Percentiles rank a stretch among this genome's conserved stretches.
These are phyloP conservation scores for Labeo rohita DNA, from an alignment of 2,113 vertebrate species.

Conservation along the genomic window DNA sequence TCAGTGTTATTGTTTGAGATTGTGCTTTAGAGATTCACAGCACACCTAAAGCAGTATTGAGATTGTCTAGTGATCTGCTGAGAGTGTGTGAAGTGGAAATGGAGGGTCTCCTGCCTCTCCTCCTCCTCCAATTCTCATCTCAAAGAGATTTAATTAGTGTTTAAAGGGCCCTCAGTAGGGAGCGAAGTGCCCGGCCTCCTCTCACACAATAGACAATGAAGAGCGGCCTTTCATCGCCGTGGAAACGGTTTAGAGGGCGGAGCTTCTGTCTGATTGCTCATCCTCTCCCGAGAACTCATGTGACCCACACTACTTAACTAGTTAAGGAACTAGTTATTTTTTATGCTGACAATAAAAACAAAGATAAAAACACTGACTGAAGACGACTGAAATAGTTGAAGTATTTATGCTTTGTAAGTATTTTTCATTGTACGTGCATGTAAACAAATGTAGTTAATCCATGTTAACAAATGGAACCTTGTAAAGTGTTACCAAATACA, in stretches of 20 bases:
- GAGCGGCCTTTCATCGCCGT: conserved; percentile 47
- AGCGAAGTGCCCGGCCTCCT: conserved; percentile 10
- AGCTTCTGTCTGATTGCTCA: neutral
- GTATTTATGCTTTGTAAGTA: no score
- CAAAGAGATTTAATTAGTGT: conserved; percentile 58
- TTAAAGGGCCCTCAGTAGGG: conserved; percentile 53
- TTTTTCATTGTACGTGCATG: no score
- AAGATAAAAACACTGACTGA: no score
- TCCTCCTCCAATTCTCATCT: neutral
- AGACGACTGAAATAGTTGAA: no score
- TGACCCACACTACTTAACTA: neutral
- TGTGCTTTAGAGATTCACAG: neutral
- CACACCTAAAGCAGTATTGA: neutral
- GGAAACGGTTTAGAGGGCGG: conserved; percentile 29
- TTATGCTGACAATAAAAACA: neutral
- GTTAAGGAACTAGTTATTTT: neutral
- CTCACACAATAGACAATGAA: conserved; percentile 27
- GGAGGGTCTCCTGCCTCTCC: neutral
- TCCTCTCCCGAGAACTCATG: neutral
- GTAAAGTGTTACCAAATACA: no score
- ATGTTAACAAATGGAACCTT: no score
- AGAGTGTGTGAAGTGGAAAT: neutral
- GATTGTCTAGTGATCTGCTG: neutral
- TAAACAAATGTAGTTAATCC: no score
- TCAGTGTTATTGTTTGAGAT: neutral